phyloP scores from a whole-genome alignment of 37 sponge, comb jelly and placozoan species.

The Lycopodina hypogea region DNA sequence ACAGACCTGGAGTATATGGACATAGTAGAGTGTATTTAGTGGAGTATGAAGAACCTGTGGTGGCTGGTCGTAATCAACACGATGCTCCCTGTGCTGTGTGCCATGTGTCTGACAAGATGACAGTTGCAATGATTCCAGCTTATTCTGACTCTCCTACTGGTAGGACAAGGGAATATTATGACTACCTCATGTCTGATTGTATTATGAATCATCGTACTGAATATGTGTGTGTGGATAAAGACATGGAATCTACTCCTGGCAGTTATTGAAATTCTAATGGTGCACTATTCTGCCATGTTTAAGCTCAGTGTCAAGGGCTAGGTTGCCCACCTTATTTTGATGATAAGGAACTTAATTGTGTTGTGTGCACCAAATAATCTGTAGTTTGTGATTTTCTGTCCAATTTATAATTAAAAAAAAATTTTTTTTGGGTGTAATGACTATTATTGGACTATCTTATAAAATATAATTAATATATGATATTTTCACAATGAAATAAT shows the following conservation, averaged over 20 bases:
- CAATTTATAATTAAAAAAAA: too few relatives aligned
- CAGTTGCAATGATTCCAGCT: too few relatives aligned
- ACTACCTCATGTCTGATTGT: not conserved
- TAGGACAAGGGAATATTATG: not conserved
- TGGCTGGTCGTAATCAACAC: not conserved
- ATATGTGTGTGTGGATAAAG: slow-evolving; percentile 17
- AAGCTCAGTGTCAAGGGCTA: slow-evolving; percentile 36
- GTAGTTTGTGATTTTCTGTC: too few relatives aligned
- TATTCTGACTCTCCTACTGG: not conserved
- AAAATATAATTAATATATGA: too few relatives aligned
- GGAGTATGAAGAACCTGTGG: not conserved
- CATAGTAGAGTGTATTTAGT: not conserved
- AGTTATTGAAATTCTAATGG: slow-evolving; percentile 21
- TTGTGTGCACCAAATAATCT: too few relatives aligned
- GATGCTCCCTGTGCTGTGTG: too few relatives aligned
- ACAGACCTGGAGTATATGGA: not conserved
- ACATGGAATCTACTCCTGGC: slow-evolving; percentile 18
- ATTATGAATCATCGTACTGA: not conserved
- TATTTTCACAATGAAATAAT: too few relatives aligned
- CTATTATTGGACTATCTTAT: too few relatives aligned
- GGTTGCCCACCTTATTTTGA: slow-evolving; percentile 49
- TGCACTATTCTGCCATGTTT: slow-evolving; percentile 48
- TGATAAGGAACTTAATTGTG: slow-evolving; percentile 37
- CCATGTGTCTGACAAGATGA: too few relatives aligned
- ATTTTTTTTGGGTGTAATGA: too few relatives aligned